Conservation (phyloP, 2,888 invertebrate species). For the Troides helena region DNA sequence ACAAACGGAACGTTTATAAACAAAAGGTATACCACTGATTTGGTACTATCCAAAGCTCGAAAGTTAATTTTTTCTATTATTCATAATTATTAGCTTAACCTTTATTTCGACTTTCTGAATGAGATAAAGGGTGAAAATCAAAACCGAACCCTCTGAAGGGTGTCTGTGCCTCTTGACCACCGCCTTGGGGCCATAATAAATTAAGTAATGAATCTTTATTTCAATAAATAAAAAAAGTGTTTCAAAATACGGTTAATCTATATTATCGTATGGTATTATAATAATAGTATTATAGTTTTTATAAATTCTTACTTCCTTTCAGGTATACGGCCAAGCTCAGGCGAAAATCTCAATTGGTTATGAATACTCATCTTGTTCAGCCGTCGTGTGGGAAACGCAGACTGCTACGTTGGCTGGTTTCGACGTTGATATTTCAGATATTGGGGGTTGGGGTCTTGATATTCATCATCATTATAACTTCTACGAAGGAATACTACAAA, state of each 20-base stretch:
- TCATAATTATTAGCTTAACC: no score
- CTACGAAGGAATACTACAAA: slow-evolving; percentile 98
- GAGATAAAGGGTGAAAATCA: no score
- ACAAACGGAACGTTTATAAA: slow-evolving; percentile 97
- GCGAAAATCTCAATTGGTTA: slow-evolving; percentile 96
- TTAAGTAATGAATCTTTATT: no score
- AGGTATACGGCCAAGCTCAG: slow-evolving; percentile 91
- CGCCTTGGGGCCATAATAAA: no score
- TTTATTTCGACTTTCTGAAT: no score
- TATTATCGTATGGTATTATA: no score
- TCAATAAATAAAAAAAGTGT: no score
- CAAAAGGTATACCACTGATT: slow-evolving; percentile 84
- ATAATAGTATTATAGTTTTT: background rate
- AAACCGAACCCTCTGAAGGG: no score
- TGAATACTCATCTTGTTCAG: slow-evolving; percentile 92
- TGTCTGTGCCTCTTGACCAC: no score
- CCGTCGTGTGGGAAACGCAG: slow-evolving; percentile 96
- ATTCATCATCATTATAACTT: slow-evolving; percentile 99
- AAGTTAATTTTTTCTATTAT: no score
- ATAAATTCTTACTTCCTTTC: slow-evolving; percentile 13
- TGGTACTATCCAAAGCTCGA: no score
- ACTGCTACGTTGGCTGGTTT: slow-evolving; percentile 96
- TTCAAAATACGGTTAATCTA: no score
- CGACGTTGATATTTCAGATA: slow-evolving; percentile 97
- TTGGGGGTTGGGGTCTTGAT: slow-evolving; percentile 98